Evolutionary conservation across 2,888 invertebrate genomes (phyloP), one percentile per base, ranked within the genome.

Genomic region (Ethmia dodecea): DNA sequence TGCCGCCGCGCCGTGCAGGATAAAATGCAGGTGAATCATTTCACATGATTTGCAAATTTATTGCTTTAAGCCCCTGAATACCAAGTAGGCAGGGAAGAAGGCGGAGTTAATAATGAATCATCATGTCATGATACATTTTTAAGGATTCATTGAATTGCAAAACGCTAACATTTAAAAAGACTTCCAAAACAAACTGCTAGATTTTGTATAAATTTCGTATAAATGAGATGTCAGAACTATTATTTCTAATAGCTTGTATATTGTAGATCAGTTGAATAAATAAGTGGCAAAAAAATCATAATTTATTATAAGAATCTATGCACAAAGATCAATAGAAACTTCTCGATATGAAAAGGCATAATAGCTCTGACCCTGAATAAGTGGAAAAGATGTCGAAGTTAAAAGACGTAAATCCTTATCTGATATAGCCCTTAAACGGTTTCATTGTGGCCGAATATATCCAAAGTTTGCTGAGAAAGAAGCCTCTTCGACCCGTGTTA

Each of bases 11-110:
- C 45, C 50, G 49, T 50, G 47, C 50, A 60, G 61, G 54, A 46
- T 47, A 47, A 62, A 62, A 60, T 57, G 51, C 54, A 54, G 51
- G 65, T 76, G 76, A 76, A 61, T 79, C 77, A 79, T 56, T 69
- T 63, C 55, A 59, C 63, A 65, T 75, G 78, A 79, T 71, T 77
- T 75, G 77, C 74, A 58, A 69, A 66, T 67, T 68, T 69, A 70
- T 69, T 58, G 66, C 54, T 55, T 60, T 61, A 56, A 57, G 64
- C 63, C 54, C 49, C 55, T 67, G 79, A 71, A 77, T 77, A 68
- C 67, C 60, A 76, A 80, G 60, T 66, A 66, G 69, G 61, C 55
- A 54, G 37, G 31, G 6, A 11, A 26, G 11, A n/a, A 5, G 3
- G 28, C 27, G 35, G 28, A 31, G 30, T 11, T 9, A 13, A 9